Base-by-base conservation (phyloP, 2,113 vertebrate genomes). In the Elephantulus edwardii region DNA sequence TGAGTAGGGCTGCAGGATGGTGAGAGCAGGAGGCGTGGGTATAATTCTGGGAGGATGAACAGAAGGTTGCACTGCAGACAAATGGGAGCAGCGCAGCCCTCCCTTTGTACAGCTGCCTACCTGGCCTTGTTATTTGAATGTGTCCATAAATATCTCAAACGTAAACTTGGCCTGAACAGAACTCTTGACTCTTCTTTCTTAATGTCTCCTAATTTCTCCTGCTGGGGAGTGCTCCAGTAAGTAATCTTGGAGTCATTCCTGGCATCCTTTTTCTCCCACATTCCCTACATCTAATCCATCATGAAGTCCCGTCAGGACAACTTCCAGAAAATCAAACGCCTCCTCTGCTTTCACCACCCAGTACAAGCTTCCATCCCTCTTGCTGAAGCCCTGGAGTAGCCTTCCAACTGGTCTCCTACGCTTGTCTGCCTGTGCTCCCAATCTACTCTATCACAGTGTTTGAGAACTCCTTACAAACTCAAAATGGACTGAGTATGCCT, bases 381-480 rank as follows among this genome's bases (percentile, higher is more conserved):
- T 2, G 0, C 38, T 40, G 54, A 30, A 28, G 26, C 17, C 12
- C 17, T 56, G 52, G 1, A 9, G 46, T 44, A 10, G 2, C 26
- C 30, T 17, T 1, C 16, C 1, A 20, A 11, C 77, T 54, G 14
- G 13, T 26, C 11, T n/a, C 20, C 33, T 33, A 60, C 5, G 0
- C 2, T 8, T 35, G 9, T 33, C 54, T 28, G 52, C 6, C 40
- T 68, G 5, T 44, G 58, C 48, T 56, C 13, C 35, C 6, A 54
- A 30, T 46, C 62, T 52, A 50, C 38, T 81, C 70, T 82, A 48
- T 72, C 54, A 16, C 54, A 12, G 12, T 68, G 33, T 38, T 75
- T 40, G 33, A 50, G 22, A 38, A 86, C 75, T 60, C 86, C 87
- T 89, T 30, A 40, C 68, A 58, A 86, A 40, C 40, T 71, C 76